Base-by-base conservation (phyloP, 1,140 invertebrate species). In the Apis cerana region DNA sequence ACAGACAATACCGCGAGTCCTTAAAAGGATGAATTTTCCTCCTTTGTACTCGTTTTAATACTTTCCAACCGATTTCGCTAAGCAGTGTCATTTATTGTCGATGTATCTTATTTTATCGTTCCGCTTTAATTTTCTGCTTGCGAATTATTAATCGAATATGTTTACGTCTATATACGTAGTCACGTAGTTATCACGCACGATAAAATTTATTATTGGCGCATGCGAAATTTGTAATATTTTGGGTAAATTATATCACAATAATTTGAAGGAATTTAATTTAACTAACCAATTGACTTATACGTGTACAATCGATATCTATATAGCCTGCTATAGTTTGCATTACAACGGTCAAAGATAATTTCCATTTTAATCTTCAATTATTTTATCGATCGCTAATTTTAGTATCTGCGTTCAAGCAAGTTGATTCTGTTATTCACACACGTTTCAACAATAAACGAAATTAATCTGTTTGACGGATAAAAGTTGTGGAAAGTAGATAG, bases 81-180 rank as follows among this genome's bases (percentile, higher is more conserved):
- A 77, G 52, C 48, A 77, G 33, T 48, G 48, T 67, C 23, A 65
- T 68, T 56, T 43, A 67, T 21, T 33, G 65, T 67, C 17, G 23
- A 69, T 59, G 50, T 50, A 59, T 69, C 2, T 11, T 7, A 58
- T 50, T 78, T 67, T 13, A 11, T 21, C 10, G 62, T 21, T 9
- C 23, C 7, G 12, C 33, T 5, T 21, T 54, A 76, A 67, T 67
- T 76, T 54, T 23, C 27, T 48, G 27, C 3, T 21, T 43, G 2
- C 19, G 27, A 76, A 76, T 76, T 76, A 76, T 52, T 76, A 76
- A 76, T 76, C 54, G 61, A 76, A 65, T 76, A 27, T 3, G 62
- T 13, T 13, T 23, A 43, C 5, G 33, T 43, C 4, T 21, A 50
- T 9, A 12, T n/a, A n/a, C 17, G 12, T 12, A 17, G 5, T 17